phyloP scores from a whole-genome alignment of 2,888 invertebrate species.

The Drosophila dives region DNA sequence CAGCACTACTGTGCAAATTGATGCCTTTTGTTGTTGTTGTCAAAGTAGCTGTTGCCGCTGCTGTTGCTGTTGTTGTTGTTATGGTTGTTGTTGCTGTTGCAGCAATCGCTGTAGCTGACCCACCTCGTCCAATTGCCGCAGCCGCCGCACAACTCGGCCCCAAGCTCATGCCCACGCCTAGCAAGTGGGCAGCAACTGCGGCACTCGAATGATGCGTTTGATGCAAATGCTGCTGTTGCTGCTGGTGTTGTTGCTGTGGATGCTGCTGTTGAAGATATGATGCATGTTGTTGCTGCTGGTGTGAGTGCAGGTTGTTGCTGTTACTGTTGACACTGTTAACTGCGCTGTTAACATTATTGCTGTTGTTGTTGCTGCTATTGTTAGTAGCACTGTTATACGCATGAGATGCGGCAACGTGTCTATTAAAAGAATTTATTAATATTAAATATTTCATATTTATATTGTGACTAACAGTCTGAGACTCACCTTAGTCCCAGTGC shows the following conservation, averaged over 20 bases:
- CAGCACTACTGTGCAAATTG: constrained; percentile 43
- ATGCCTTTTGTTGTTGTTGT: constrained; percentile 63
- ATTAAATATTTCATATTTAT: not conserved
- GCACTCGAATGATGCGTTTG: constrained; percentile 55
- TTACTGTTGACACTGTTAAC: constrained; percentile 70
- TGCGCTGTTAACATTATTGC: constrained; percentile 50
- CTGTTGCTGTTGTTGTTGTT: constrained; percentile 52
- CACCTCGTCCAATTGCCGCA: constrained; percentile 77
- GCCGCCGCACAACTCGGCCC: constrained; percentile 40
- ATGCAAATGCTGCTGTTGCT: constrained; percentile 47
- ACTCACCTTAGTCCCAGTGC: constrained; percentile 72
- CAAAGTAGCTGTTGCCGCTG: constrained; percentile 47
- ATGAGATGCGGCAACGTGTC: constrained; percentile 60
- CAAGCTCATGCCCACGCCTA: constrained; percentile 53
- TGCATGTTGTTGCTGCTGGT: constrained; percentile 54
- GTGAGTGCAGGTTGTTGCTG: constrained; percentile 59
- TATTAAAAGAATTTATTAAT: constrained; percentile 17
- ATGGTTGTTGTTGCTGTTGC: constrained; percentile 54
- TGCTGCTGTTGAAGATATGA: constrained; percentile 49
- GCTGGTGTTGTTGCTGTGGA: constrained; percentile 57
- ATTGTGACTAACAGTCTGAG: not conserved
- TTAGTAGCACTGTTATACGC: constrained; percentile 51
- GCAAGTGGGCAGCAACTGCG: constrained; percentile 61
- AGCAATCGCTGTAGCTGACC: constrained; percentile 68
- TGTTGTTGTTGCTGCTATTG: constrained; percentile 61